phyloP scores from a whole-genome alignment of 1,140 invertebrate genomes.

The Sycophila sp. region DNA sequence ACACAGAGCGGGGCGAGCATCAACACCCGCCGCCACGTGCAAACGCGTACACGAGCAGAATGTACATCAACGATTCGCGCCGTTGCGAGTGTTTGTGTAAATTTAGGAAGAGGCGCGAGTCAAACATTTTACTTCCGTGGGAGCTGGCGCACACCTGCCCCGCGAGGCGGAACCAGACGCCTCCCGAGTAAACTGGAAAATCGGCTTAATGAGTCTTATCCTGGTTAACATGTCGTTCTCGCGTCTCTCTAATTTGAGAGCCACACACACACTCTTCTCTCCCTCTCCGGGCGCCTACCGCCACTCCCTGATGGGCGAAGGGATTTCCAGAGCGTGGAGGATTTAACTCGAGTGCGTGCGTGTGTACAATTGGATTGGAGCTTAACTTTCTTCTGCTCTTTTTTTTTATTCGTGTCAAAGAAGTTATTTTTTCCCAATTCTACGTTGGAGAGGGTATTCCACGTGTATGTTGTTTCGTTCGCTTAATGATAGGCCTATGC shows the following conservation, averaged over 20 bases:
- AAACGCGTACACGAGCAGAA: too few relatives aligned
- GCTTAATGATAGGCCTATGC: not conserved
- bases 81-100: too few relatives aligned
- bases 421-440: too few relatives aligned
- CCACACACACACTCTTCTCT: not conserved
- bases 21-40: too few relatives aligned
- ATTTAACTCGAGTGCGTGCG: slow-evolving; percentile 4
- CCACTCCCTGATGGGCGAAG: not conserved
- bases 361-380: not conserved
- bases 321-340: not conserved
- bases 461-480: not conserved
- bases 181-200: not conserved
- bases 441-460: too few relatives aligned
- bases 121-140: not conserved
- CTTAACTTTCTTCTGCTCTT: not conserved
- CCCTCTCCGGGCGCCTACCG: not conserved
- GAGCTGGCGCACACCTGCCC: not conserved
- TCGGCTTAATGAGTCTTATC: slow-evolving; percentile 22
- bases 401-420: not conserved
- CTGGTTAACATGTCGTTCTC: not conserved
- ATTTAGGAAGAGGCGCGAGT: not conserved
- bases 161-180: not conserved
- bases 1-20: too few relatives aligned
- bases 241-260: slow-evolving; percentile 5
- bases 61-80: too few relatives aligned